Conservation (phyloP, 1,140 invertebrate genomes). For the Tetragonula clypearis region DNA sequence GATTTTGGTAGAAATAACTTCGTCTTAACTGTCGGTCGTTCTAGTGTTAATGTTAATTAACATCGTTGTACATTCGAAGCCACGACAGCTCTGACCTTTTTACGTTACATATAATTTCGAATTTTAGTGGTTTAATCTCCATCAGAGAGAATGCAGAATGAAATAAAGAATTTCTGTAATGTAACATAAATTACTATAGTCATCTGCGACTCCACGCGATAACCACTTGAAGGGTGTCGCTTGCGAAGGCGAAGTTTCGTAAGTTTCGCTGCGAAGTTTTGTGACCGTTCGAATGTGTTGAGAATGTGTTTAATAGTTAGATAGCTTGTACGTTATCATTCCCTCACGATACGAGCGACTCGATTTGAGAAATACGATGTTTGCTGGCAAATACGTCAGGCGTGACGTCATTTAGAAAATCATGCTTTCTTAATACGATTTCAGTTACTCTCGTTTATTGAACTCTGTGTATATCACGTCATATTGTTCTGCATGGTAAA, state of each 20-base stretch:
- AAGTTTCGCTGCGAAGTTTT: not conserved
- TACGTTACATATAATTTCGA: no score
- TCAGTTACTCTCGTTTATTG: not conserved
- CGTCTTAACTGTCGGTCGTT: no score
- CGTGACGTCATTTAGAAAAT: constrained; percentile 15
- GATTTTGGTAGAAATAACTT: no score
- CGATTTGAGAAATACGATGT: constrained; percentile 26
- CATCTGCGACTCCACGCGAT: no score
- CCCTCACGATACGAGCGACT: not conserved
- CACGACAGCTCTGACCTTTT: no score
- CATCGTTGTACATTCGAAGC: no score
- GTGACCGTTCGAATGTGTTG: not conserved
- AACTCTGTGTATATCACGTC: not conserved
- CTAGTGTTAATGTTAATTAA: no score
- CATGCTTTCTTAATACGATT: not conserved
- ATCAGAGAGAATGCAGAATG: no score
- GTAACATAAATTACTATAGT: no score
- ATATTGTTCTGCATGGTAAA: not conserved
- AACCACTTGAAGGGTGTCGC: not conserved
- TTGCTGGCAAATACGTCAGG: constrained; percentile 26
- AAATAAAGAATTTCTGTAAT: no score
- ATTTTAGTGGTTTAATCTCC: no score
- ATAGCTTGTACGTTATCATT: not conserved
- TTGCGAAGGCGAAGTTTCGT: no score
- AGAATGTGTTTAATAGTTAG: not conserved